Evolutionary conservation across 2,113 vertebrate species (phyloP), one percentile per base, ranked within the genome.

Genomic region (Sylvilagus bachmani): DNA sequence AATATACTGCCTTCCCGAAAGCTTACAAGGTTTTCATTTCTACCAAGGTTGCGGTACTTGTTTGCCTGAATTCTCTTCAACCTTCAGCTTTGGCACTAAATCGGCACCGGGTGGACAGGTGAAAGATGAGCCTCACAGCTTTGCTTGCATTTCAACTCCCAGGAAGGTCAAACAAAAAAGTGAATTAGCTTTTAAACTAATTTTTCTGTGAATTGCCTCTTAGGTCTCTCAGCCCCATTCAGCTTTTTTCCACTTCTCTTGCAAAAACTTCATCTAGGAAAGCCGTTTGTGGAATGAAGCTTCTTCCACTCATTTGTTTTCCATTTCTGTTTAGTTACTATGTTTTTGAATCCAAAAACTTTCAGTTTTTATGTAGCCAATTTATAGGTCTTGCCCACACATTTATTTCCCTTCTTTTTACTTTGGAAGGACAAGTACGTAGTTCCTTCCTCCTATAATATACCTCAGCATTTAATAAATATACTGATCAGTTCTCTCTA

Each of bases 141-240:
- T 87, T 86, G 14, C 33, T 90, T 93, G 70, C 24, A 74, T 88
- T 95, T 89, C 73, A 58, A 17, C 62, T 69, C 1, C 16, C 64
- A 80, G 49, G 5, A 93, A 91, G 27, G 31, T 64, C 3, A 69
- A 69, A 29, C 5, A 53, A 2, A 21, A 10, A 24, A 33, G 31
- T 81, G 86, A 80, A 86, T 81, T 81, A 86, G 27, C 1, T 92
- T 78, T 92, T 31, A 44, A 77, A 27, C 27, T 73, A 31, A 5
- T 77, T 87, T 84, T 74, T 55, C 78, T 84, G 38, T 91, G 53
- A 88, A 25, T 88, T 75, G 51, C 13, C 7, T 27, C 4, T 70
- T 69, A 74, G 66, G 38, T 25, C 53, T 90, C 11, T 83, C 51
- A 69, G 33, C 31, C 21, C 29, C 29, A 16, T 55, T 80, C 73